Evolutionary conservation across 2,797 vertebrate species (phyloP).

Genomic region (Dermochelys coriacea): DNA sequence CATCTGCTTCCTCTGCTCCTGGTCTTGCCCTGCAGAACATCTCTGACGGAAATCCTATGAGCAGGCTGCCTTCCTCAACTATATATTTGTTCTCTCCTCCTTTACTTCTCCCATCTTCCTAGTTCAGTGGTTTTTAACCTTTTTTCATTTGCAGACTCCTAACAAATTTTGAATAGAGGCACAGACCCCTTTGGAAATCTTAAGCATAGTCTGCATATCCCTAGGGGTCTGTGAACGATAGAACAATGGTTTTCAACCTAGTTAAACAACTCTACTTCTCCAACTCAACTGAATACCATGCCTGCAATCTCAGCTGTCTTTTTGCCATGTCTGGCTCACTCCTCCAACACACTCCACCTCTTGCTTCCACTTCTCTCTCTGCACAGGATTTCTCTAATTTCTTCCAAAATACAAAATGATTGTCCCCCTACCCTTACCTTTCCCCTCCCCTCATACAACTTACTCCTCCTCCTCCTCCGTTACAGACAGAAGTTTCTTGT

Average conservation of each 20-base stretch:
- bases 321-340: too few species aligned
- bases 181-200: too few species aligned
- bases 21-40: background rate
- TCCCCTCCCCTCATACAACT: background rate
- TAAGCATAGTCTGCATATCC: too few species aligned
- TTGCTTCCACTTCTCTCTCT: background rate
- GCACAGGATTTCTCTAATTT: background rate
- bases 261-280: background rate
- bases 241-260: too few species aligned
- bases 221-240: too few species aligned
- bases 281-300: background rate
- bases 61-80: background rate
- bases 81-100: background rate
- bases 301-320: background rate
- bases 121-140: background rate
- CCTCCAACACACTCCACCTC: background rate
- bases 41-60: background rate
- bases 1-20: background rate
- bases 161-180: too few species aligned
- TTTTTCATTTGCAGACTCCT: too few species aligned
- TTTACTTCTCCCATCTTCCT: background rate
- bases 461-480: too few species aligned
- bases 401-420: background rate
- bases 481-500: too few species aligned
- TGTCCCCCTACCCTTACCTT: background rate